Evolutionary conservation across 2,888 invertebrate genomes (phyloP).

Genomic region (Drosophila emarginata): DNA sequence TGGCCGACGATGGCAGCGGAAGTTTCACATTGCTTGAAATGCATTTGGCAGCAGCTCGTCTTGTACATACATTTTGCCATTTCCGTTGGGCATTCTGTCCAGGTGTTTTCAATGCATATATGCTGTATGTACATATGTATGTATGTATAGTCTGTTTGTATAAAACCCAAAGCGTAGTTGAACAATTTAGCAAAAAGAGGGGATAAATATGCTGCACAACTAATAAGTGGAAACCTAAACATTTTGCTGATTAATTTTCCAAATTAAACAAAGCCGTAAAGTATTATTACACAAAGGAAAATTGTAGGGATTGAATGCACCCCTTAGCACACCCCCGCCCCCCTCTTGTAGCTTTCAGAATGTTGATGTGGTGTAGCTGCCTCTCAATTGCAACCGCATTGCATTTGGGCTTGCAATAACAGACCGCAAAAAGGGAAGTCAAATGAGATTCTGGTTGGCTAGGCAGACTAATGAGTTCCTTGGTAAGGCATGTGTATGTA

Average conservation of each 20-base stretch:
- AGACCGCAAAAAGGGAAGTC: background rate
- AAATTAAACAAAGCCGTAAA: too few relatives aligned
- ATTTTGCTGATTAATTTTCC: too few relatives aligned
- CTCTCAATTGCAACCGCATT: slow-evolving; percentile 3
- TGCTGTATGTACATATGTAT: background rate
- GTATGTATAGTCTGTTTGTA: background rate
- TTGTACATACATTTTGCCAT: slow-evolving; percentile 20
- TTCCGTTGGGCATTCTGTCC: slow-evolving; percentile 17
- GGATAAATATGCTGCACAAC: too few relatives aligned
- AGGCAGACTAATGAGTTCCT: slow-evolving; percentile 41
- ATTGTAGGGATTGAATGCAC: background rate
- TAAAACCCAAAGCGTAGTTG: too few relatives aligned
- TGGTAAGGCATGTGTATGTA: background rate
- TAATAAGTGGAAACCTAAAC: too few relatives aligned
- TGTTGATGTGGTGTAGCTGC: background rate
- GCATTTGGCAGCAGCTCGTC: slow-evolving; percentile 21
- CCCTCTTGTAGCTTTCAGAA: background rate
- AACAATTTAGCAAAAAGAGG: too few relatives aligned
- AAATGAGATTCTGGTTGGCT: slow-evolving; percentile 15
- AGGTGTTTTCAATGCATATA: background rate
- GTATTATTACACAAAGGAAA: too few relatives aligned
- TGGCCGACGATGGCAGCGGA: slow-evolving; percentile 19
- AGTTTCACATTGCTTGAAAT: slow-evolving; percentile 22
- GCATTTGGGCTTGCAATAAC: background rate
- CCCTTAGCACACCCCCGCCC: background rate